These are phyloP conservation scores for Salvator merianae DNA, from an alignment of 2,113 vertebrate genomes.

Conservation along the genomic window DNA sequence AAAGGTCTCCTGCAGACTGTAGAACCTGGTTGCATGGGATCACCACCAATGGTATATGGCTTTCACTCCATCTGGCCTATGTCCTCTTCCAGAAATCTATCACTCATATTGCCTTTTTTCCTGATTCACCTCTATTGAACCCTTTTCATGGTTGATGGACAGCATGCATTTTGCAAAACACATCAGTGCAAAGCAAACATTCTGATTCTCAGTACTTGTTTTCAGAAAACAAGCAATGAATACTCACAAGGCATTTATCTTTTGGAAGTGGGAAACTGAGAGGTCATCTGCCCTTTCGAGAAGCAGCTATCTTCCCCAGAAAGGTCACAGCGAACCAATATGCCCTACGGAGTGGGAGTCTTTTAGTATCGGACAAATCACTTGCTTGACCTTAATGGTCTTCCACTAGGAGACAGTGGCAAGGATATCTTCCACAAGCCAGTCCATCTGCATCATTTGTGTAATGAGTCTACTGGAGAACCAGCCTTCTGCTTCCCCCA, in stretches of 20 bases:
- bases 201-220: background rate
- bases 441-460: slow-evolving; percentile 27
- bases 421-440: slow-evolving; percentile 27
- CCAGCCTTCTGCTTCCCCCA: background rate
- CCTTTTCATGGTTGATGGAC: slow-evolving; percentile 2
- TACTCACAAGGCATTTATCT: background rate
- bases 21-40: background rate
- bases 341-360: slow-evolving; percentile 19
- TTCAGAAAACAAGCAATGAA: background rate
- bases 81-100: background rate
- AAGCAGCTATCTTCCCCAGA: slow-evolving; percentile 2
- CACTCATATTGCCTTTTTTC: background rate
- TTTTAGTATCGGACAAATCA: slow-evolving; percentile 17
- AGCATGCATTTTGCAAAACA: slow-evolving; percentile 6
- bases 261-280: background rate
- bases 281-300: background rate
- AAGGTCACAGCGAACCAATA: slow-evolving; percentile 22
- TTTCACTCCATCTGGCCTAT: background rate
- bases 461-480: slow-evolving; percentile 33
- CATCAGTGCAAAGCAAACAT: background rate
- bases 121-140: background rate
- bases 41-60: background rate
- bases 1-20: background rate
- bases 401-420: background rate
- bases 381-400: slow-evolving; percentile 47